phyloP scores from a whole-genome alignment of 2,888 invertebrate genomes.

The Osmoderma eremita region DNA sequence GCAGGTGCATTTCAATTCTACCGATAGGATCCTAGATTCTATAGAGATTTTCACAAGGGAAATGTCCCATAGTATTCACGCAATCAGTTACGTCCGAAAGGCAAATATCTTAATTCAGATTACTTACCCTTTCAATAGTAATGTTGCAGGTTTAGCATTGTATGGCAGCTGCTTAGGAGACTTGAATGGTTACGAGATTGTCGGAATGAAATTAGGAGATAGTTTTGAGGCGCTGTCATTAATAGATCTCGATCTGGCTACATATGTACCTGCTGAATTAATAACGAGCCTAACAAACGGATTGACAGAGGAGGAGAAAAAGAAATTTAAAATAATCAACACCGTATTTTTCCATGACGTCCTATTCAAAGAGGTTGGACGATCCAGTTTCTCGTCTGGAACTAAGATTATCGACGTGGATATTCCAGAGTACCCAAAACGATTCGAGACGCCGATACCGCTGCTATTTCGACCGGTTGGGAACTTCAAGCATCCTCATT shows the following conservation, averaged over 20 bases:
- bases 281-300: neutral
- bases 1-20: conserved; percentile 15
- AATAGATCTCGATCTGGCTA: conserved; percentile 15
- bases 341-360: neutral
- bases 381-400: too few species aligned
- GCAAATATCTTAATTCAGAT: conserved; percentile 3
- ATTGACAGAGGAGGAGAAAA: neutral
- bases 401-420: neutral
- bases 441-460: neutral
- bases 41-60: conserved; percentile 20
- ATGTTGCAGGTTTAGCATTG: conserved; percentile 9
- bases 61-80: neutral
- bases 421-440: neutral
- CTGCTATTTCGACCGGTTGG: conserved; percentile 10
- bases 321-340: conserved; percentile 11
- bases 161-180: neutral
- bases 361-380: neutral
- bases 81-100: neutral
- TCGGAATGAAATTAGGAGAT: neutral
- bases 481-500: neutral
- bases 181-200: neutral
- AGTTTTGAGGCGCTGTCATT: neutral
- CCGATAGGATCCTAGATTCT: conserved; percentile 36
- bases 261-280: neutral
- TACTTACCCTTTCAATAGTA: conserved; percentile 1